Conservation (phyloP, 2,113 vertebrate species). For the Uropsilus gracilis region DNA sequence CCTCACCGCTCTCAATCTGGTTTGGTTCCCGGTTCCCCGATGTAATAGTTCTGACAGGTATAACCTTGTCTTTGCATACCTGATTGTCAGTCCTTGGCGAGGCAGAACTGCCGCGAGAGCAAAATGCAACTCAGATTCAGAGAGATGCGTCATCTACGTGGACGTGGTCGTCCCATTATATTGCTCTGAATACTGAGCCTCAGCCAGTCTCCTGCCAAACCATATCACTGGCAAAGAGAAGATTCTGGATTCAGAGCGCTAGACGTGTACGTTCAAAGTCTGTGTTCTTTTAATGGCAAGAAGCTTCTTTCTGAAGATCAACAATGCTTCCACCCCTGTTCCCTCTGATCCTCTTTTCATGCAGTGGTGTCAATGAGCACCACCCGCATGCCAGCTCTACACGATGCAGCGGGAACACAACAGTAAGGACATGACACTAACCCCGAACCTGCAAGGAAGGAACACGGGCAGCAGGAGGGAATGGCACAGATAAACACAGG, state of each 20-base stretch:
- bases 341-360: not conserved
- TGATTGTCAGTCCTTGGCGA: slow-evolving; percentile 16
- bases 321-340: not conserved
- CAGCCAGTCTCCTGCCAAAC: not conserved
- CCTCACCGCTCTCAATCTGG: not conserved
- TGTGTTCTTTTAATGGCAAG: not conserved
- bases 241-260: not conserved
- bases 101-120: not conserved
- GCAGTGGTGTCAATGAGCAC: not conserved
- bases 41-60: slow-evolving; percentile 3
- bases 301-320: not conserved
- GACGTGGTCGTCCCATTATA: not conserved
- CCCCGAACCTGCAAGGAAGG: not conserved
- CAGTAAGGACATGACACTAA: not conserved
- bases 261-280: not conserved
- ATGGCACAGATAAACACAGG: not conserved
- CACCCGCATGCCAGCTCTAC: not conserved
- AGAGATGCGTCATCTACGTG: not conserved
- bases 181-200: not conserved
- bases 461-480: not conserved
- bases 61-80: not conserved
- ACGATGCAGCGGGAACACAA: not conserved
- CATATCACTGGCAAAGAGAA: not conserved
- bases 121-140: not conserved
- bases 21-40: not conserved